Evolutionary conservation across 2,888 invertebrate genomes (phyloP).

Genomic region (Cordilura impudica): DNA sequence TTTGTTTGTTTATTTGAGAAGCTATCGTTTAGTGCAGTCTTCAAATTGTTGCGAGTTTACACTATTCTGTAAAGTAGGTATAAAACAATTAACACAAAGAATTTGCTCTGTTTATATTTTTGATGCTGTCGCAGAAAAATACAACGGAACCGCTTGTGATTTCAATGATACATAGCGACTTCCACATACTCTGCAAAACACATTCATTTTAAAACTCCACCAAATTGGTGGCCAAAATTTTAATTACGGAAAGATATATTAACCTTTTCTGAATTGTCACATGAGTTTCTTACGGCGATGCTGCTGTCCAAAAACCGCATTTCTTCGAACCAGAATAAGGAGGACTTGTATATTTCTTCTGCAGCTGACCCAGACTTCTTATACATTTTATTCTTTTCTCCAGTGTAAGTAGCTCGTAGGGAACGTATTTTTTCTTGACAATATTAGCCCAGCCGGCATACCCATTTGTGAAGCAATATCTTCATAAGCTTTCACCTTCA

Average conservation of each 20-base stretch:
- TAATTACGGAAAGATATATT: background rate
- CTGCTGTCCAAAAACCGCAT: conserved; percentile 15
- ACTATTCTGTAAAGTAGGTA: too few relatives aligned
- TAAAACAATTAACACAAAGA: too few relatives aligned
- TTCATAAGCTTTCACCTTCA: conserved; percentile 19
- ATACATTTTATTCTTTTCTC: conserved; percentile 18
- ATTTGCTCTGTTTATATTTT: too few relatives aligned
- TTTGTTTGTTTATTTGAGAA: background rate
- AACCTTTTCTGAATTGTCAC: background rate
- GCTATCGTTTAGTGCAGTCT: background rate
- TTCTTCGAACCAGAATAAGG: conserved; percentile 19
- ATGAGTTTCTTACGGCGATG: background rate
- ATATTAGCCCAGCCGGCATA: background rate
- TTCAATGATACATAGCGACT: background rate
- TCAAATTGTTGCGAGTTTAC: too few relatives aligned
- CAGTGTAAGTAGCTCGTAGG: conserved; percentile 15
- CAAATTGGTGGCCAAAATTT: background rate
- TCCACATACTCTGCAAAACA: background rate
- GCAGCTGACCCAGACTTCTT: conserved; percentile 14
- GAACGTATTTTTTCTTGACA: conserved; percentile 25
- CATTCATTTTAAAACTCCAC: background rate
- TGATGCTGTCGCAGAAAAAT: too few relatives aligned
- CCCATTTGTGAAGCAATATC: conserved; percentile 1
- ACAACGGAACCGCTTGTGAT: too few relatives aligned
- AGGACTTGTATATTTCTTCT: conserved; percentile 12